Evolutionary conservation across 2,113 vertebrate species (phyloP).

Genomic region (Orycteropus afer): DNA sequence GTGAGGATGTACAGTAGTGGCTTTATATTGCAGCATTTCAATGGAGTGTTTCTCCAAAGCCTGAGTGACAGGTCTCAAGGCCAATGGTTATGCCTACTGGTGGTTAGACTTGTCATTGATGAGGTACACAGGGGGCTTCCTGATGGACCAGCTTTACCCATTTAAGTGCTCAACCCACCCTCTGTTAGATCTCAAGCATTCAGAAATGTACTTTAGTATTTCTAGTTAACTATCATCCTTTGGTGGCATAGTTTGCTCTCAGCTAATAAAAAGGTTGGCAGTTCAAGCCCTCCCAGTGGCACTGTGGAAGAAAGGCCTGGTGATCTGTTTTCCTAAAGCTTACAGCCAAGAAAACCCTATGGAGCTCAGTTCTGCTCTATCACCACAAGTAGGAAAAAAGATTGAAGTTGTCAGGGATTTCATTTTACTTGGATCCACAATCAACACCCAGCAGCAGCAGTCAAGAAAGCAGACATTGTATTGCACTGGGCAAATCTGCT

Average conservation of each 20-base stretch:
- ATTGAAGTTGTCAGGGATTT: no score
- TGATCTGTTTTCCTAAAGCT: background rate
- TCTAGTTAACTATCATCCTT: background rate
- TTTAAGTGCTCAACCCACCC: accelerated
- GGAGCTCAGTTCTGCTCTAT: background rate
- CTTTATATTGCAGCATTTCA: background rate
- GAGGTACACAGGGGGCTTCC: no score
- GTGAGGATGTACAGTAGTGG: background rate
- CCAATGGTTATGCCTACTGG: background rate
- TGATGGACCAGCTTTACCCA: background rate
- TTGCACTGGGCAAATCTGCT: no score
- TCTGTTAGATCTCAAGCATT: background rate
- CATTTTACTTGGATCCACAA: no score
- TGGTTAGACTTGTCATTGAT: background rate
- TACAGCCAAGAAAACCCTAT: background rate
- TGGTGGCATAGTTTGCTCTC: background rate
- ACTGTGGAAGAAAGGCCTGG: background rate
- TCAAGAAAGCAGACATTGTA: no score
- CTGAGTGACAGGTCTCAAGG: background rate
- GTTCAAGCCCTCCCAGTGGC: background rate
- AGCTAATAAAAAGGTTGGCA: background rate
- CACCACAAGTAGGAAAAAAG: no score
- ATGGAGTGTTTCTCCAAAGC: background rate
- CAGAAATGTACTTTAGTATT: background rate
- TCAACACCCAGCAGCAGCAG: no score